Conservation (phyloP, 2,888 invertebrate species). For the Tipula unca region DNA sequence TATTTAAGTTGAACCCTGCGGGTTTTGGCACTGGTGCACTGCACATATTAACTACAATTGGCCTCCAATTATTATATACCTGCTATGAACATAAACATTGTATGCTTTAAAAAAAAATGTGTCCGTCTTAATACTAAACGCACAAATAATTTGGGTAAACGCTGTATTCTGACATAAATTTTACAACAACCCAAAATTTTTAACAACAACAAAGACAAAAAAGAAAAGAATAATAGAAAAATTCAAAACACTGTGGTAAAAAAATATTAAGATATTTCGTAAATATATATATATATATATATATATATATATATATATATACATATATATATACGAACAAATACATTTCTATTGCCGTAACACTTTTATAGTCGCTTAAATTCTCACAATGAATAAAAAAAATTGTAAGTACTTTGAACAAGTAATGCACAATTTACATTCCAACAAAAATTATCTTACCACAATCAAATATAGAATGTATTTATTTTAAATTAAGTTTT, state of each 20-base stretch:
- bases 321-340: not conserved
- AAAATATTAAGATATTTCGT: not conserved
- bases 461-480: not conserved
- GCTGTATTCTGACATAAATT: not conserved
- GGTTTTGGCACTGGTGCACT: no score
- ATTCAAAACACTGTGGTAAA: not conserved
- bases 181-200: not conserved
- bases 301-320: no score
- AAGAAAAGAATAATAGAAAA: not conserved
- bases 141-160: not conserved
- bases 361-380: not conserved
- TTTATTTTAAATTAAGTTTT: not conserved
- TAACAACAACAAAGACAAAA: not conserved
- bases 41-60: no score
- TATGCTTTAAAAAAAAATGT: no score
- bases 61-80: no score
- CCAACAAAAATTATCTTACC: not conserved
- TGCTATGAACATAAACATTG: no score
- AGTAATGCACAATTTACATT: not conserved
- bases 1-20: no score
- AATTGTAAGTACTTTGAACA: not conserved
- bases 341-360: not conserved
- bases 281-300: no score
- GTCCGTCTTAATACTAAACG: no score
- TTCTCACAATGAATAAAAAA: conserved; percentile 15